Conservation (phyloP, 1,140 invertebrate genomes). For the Lasioglossum albipes region DNA sequence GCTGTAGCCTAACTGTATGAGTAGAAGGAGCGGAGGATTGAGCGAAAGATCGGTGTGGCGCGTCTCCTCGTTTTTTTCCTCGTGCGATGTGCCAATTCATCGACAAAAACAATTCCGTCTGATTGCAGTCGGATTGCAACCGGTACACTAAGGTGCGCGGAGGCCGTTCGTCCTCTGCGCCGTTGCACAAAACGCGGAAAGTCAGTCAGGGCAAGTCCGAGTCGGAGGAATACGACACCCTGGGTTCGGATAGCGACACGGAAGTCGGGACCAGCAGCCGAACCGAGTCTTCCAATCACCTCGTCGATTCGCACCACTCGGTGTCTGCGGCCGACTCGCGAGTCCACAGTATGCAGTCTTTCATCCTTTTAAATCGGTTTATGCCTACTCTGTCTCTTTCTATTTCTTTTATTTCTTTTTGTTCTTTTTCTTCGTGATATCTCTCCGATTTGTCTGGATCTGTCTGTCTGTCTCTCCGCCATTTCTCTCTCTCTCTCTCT, state of each 20-base stretch:
- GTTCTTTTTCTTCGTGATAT: neutral
- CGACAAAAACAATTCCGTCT: slow-evolving; percentile 76
- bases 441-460: neutral
- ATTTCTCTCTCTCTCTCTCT: neutral
- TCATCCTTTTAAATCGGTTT: slow-evolving; percentile 44
- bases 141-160: slow-evolving; percentile 80
- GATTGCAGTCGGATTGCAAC: slow-evolving; percentile 81
- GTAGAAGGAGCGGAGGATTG: neutral
- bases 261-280: slow-evolving; percentile 81
- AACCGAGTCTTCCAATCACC: slow-evolving; percentile 82
- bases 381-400: slow-evolving; percentile 39
- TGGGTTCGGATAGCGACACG: slow-evolving; percentile 83
- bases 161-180: slow-evolving; percentile 79
- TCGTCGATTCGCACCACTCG: slow-evolving; percentile 81
- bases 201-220: slow-evolving; percentile 82
- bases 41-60: slow-evolving; percentile 40
- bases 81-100: slow-evolving; percentile 61
- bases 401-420: neutral
- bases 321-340: slow-evolving; percentile 78
- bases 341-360: slow-evolving; percentile 78
- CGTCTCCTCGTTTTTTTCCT: slow-evolving; percentile 42
- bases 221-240: slow-evolving; percentile 84
- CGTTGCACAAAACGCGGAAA: slow-evolving; percentile 80
- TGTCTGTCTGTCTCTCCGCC: too few species aligned
- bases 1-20: neutral